Base-by-base conservation (phyloP, 2,797 vertebrate species). In the Notolabrus celidotus region DNA sequence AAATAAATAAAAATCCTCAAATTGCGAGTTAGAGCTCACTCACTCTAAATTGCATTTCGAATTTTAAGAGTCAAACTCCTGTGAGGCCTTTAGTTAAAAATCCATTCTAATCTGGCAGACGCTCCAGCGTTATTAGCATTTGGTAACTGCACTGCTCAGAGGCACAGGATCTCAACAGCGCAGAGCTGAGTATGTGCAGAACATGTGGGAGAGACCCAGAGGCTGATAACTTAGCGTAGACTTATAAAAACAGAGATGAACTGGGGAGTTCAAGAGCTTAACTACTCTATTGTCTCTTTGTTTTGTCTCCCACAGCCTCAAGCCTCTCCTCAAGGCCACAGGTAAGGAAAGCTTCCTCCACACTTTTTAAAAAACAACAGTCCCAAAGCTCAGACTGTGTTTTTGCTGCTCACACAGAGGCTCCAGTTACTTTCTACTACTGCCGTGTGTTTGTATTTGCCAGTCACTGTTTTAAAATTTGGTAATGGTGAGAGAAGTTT, bases 311-410 rank as follows among this genome's bases (percentile, higher is more conserved):
- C 59, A 4, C 70, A 94, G 93, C 93, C 77, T 88, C 92, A 5
- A 92, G 92, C 81, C 88, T 92, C 79, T 89, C 93, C 43, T 82
- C 93, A 34, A 89, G 92, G 89, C 91, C 92, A 76, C 93, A 94
- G 94, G 94, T 95, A 80, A 91, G 89, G 53, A 2, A 0, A 5
- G 7, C 0, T 12, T 55, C 71, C 20, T 65, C 58, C 42, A 19
- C 53, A 33, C 23, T 12, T 38, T 9, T 4, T 46, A 5, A 46
- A 6, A 14, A 10, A 31, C 47, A 36, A 6, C 19, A 53, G 0
- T 36, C 20, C 56, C 63, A 6, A 25, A 14, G 61, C 39, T 43
- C n/a, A 22, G n/a, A 47, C 31, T 54, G 47, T 54, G 47, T 36
- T 5, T 66, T 9, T 39, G 38, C 25, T 58, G 49, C 47, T 56